A percentile compares a stretch with the other conserved stretches of the same genome.
phyloP scores from a whole-genome alignment of 37 sponge, comb jelly and placozoan species.

The Axinella damicornis region DNA sequence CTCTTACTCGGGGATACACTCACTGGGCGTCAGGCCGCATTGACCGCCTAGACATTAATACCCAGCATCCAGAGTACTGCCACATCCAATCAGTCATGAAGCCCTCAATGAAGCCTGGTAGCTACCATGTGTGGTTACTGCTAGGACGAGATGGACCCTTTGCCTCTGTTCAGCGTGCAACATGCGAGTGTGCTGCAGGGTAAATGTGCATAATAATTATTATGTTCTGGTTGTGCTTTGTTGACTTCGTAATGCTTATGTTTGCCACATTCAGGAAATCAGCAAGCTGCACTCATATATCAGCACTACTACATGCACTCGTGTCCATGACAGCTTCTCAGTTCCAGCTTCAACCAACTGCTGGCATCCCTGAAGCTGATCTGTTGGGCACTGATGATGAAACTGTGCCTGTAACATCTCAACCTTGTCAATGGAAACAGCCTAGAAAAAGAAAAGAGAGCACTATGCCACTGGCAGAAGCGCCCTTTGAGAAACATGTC shows the following conservation, averaged over 20 bases:
- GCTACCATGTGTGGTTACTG: slow-evolving; percentile 8
- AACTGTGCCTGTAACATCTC: slow-evolving; percentile 50
- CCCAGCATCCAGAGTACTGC: slow-evolving; percentile 8
- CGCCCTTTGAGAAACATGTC: slow-evolving; percentile 50
- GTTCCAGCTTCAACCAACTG: slow-evolving; percentile 13
- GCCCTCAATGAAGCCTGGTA: slow-evolving; percentile 32
- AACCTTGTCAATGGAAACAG: slow-evolving; percentile 71
- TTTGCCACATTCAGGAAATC: slow-evolving; percentile 55
- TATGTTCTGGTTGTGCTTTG: no score
- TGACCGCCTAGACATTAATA: slow-evolving; percentile 15
- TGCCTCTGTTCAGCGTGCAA: slow-evolving; percentile 27
- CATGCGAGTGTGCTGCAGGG: slow-evolving; percentile 80
- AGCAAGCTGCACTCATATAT: slow-evolving; percentile 73
- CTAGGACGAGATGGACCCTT: neutral
- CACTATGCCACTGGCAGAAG: slow-evolving; percentile 37
- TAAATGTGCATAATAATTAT: slow-evolving; percentile 25
- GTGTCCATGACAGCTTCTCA: no score
- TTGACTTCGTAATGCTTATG: no score
- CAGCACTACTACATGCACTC: slow-evolving; percentile 68
- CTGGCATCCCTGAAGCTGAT: neutral
- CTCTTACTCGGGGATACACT: neutral
- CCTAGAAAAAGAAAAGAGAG: slow-evolving; percentile 51
- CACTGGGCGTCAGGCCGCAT: slow-evolving; percentile 42
- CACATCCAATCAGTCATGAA: no score
- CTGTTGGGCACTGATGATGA: slow-evolving; percentile 37